A percentile compares a stretch with the other conserved stretches of the same genome.
Evolutionary conservation across 2,797 vertebrate species (phyloP).

Genomic region (Erpetoichthys calabaricus): DNA sequence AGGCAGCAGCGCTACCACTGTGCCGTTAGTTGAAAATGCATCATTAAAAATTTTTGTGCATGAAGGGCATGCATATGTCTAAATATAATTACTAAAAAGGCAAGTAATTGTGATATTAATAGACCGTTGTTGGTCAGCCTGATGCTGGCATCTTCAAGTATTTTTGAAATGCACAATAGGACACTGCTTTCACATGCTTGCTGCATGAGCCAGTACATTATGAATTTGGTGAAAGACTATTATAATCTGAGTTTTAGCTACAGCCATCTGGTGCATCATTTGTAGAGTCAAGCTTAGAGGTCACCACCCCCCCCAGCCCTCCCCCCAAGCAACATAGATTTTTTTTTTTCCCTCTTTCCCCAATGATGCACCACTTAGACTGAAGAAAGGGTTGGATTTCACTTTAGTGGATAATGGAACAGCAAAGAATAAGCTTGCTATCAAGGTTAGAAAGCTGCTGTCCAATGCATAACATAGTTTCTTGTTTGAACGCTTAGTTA

Average conservation of each 20-base stretch:
- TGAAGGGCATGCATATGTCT: too few relatives aligned
- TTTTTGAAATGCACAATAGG: too few relatives aligned
- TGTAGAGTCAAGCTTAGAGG: constrained; percentile 31
- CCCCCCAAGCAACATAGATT: constrained; percentile 15
- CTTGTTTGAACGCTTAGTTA: too few relatives aligned
- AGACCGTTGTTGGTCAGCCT: too few relatives aligned
- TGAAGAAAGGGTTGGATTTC: constrained; percentile 48
- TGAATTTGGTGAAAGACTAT: neutral
- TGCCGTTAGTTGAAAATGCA: too few relatives aligned
- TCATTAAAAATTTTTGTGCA: too few relatives aligned
- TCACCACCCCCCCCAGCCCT: constrained; percentile 24
- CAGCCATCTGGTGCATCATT: constrained; percentile 35
- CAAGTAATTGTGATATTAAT: too few relatives aligned
- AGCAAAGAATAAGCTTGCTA: constrained; percentile 33
- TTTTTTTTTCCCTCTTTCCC: constrained; percentile 10
- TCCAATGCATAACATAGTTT: neutral
- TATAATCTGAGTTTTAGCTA: constrained; percentile 5
- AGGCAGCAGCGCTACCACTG: too few relatives aligned
- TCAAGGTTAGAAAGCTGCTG: constrained; percentile 19
- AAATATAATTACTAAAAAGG: too few relatives aligned
- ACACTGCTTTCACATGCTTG: too few relatives aligned
- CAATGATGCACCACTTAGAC: constrained; percentile 20
- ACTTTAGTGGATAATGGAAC: constrained; percentile 31
- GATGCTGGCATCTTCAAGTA: too few relatives aligned
- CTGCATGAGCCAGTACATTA: too few relatives aligned